These are phyloP conservation scores for Psix sp. DNA, from an alignment of 1,140 invertebrate genomes.

Conservation along the genomic window DNA sequence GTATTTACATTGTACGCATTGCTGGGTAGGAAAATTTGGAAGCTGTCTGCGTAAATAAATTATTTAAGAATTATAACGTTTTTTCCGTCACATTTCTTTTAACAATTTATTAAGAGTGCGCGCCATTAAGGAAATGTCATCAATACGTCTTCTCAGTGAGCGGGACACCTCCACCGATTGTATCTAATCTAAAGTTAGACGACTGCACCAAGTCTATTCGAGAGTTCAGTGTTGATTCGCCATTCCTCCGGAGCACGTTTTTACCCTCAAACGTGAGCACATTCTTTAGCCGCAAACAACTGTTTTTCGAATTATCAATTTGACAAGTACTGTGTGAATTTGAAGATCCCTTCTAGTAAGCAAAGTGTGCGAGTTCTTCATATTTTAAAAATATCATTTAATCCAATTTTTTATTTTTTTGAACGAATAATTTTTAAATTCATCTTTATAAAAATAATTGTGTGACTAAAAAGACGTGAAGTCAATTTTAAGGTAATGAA, in stretches of 20 bases:
- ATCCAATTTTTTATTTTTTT: too few relatives aligned
- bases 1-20: conserved; percentile 30
- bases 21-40: conserved; percentile 33
- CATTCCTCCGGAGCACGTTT: conserved; percentile 47
- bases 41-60: conserved; percentile 22
- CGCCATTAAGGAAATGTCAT: conserved; percentile 57
- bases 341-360: too few relatives aligned
- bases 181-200: conserved; percentile 59
- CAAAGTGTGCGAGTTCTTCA: too few relatives aligned
- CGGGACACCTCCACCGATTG: conserved; percentile 50
- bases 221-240: conserved; percentile 58
- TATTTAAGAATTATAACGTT: conserved; percentile 41
- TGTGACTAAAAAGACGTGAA: too few relatives aligned
- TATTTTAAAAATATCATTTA: too few relatives aligned
- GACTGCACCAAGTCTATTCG: conserved; percentile 51
- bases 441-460: too few relatives aligned
- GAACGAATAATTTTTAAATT: too few relatives aligned
- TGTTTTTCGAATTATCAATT: neutral
- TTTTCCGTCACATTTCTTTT: conserved; percentile 51
- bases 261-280: conserved; percentile 27
- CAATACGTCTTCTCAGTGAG: conserved; percentile 46
- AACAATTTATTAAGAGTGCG: conserved; percentile 45
- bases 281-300: conserved; percentile 24
- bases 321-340: too few relatives aligned
- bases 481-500: too few relatives aligned